These are phyloP conservation scores for Drosophila barbarae DNA, from an alignment of 2,888 invertebrate species.

Conservation along the genomic window DNA sequence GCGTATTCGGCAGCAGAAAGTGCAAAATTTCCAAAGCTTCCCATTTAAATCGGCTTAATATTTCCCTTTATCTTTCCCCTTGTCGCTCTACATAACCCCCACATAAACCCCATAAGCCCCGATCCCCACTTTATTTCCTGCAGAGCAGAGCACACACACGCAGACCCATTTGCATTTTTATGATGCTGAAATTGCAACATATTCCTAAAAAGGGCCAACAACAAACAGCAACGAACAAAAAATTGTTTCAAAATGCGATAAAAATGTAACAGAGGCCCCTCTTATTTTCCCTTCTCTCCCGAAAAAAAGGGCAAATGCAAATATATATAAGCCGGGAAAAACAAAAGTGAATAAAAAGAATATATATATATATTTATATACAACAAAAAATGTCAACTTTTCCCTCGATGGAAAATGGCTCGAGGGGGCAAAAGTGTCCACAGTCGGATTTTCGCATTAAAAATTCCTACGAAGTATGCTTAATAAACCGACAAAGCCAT, in stretches of 20 bases:
- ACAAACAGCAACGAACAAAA: slow-evolving; percentile 13
- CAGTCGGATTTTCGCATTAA: slow-evolving; percentile 44
- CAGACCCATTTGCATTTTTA: slow-evolving; percentile 49
- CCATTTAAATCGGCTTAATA: slow-evolving; percentile 47
- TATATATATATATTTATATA: not conserved
- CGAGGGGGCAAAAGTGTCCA: slow-evolving; percentile 6
- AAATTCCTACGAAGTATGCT: slow-evolving; percentile 49
- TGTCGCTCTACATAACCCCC: not conserved
- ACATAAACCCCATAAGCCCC: not conserved
- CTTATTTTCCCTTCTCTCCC: too few species aligned
- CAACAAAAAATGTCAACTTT: slow-evolving; percentile 21
- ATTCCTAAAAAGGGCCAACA: slow-evolving; percentile 23
- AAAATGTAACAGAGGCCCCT: slow-evolving; percentile 19
- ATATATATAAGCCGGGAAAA: slow-evolving; percentile 19
- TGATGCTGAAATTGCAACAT: slow-evolving; percentile 48
- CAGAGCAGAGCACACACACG: not conserved
- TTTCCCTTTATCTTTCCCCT: slow-evolving; percentile 2
- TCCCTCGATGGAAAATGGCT: slow-evolving; percentile 16
- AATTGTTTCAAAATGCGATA: slow-evolving; percentile 38
- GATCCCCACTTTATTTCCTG: slow-evolving; percentile 10
- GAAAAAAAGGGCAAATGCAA: slow-evolving; percentile 16
- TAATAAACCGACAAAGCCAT: slow-evolving; percentile 58
- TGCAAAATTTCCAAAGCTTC: slow-evolving; percentile 28
- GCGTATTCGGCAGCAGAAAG: slow-evolving; percentile 11
- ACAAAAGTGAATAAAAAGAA: slow-evolving; percentile 16